A percentile compares a stretch with the other conserved stretches of the same genome.
phyloP scores from a whole-genome alignment of 2,797 vertebrate genomes.

The Enteromius argenteus region DNA sequence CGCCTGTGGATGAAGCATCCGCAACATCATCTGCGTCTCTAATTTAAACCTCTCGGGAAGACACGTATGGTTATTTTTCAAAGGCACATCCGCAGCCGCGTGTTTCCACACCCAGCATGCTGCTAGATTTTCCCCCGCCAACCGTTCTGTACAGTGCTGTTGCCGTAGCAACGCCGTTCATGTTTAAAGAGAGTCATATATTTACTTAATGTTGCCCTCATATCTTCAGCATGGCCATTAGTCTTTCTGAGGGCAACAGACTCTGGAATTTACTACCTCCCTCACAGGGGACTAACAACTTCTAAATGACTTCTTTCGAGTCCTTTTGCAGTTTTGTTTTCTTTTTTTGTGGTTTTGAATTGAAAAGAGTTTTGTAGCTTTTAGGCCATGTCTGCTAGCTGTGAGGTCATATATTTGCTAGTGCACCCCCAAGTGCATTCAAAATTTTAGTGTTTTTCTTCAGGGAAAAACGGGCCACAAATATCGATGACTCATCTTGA shows the following conservation, averaged over 20 bases:
- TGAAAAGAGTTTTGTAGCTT: background rate
- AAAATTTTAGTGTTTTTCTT: background rate
- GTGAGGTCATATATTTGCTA: background rate
- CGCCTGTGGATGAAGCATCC: conserved; percentile 38
- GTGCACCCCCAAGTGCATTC: background rate
- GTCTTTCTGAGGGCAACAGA: conserved; percentile 66
- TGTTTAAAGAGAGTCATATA: conserved; percentile 70
- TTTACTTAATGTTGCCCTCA: conserved; percentile 70
- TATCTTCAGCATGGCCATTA: conserved; percentile 66
- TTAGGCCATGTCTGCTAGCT: background rate
- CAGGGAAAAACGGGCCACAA: background rate
- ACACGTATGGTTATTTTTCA: conserved; percentile 44
- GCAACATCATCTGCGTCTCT: conserved; percentile 44
- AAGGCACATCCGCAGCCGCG: conserved; percentile 24
- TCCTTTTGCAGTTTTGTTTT: conserved; percentile 16
- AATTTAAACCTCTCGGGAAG: conserved; percentile 50
- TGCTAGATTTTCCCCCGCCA: conserved; percentile 31
- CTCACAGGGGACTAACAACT: conserved; percentile 64
- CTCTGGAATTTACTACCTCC: conserved; percentile 62
- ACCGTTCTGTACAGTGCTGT: conserved; percentile 56
- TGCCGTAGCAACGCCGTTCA: conserved; percentile 62
- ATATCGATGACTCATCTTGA: background rate
- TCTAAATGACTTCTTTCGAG: conserved; percentile 65
- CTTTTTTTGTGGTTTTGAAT: background rate
- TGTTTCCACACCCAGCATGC: conserved; percentile 40